A percentile compares a stretch with the other conserved stretches of the same genome.
Conservation (phyloP, 2,888 invertebrate genomes). For the Oscheius sp. region DNA sequence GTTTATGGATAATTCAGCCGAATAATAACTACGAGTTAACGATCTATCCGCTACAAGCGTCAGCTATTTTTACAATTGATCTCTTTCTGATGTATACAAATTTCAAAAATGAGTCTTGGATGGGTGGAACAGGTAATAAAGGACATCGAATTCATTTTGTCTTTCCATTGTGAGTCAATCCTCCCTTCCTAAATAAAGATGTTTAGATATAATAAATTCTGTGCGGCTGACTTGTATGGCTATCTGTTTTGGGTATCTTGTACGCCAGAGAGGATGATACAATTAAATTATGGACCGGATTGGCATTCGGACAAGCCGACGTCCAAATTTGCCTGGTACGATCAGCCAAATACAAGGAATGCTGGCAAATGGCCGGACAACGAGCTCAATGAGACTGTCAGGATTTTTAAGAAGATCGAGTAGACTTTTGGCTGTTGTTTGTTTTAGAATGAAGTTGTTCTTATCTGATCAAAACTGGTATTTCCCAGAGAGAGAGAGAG, state of each 20-base stretch:
- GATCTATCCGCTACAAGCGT: conserved; percentile 13
- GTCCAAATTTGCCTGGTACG: not conserved
- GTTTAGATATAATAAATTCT: not conserved
- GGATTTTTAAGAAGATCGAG: not conserved
- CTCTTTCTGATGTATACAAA: conserved; percentile 35
- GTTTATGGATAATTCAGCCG: conserved; percentile 1
- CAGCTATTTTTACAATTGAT: conserved; percentile 17
- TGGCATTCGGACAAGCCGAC: not conserved
- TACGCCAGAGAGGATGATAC: not conserved
- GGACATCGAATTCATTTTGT: not conserved
- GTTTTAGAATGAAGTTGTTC: too few relatives aligned
- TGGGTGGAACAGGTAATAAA: not conserved
- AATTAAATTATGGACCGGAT: not conserved
- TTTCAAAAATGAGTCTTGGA: not conserved
- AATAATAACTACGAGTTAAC: conserved; percentile 37
- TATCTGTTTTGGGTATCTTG: conserved; percentile 6
- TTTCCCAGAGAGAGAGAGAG: too few relatives aligned
- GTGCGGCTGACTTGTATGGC: conserved; percentile 2
- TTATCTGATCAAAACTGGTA: too few relatives aligned
- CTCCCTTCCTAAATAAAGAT: not conserved
- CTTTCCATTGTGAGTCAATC: not conserved
- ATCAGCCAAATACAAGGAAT: not conserved
- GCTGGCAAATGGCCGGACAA: not conserved
- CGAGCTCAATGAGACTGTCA: not conserved
- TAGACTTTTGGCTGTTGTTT: too few relatives aligned